Evolutionary conservation across 1,140 invertebrate genomes (phyloP).

Genomic region (Apis laboriosa): DNA sequence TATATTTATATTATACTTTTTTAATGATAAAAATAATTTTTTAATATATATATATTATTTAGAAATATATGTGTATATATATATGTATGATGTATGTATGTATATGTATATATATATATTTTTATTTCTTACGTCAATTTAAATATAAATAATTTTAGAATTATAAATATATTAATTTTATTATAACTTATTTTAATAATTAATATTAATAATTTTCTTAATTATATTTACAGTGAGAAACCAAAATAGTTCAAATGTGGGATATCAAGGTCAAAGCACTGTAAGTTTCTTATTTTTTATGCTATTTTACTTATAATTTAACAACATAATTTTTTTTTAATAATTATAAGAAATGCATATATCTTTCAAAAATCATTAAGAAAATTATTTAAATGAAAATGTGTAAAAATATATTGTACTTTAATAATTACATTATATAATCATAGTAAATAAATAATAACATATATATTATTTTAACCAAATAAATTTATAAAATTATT

Average conservation of each 20-base stretch:
- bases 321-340: background rate
- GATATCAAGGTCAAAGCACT: slow-evolving; percentile 49
- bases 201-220: slow-evolving; percentile 14
- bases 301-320: background rate
- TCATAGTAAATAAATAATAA: background rate
- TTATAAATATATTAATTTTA: background rate
- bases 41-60: background rate
- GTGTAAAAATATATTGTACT: background rate
- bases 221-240: slow-evolving; percentile 47
- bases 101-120: background rate
- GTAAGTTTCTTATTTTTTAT: slow-evolving; percentile 51
- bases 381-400: background rate
- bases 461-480: background rate
- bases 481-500: slow-evolving; percentile 7
- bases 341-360: slow-evolving; percentile 1
- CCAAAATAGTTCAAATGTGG: slow-evolving; percentile 33
- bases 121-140: too few species aligned
- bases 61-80: background rate
- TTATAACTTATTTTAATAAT: background rate
- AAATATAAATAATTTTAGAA: too few species aligned
- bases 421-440: background rate
- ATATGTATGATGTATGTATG: background rate
- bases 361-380: background rate
- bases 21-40: background rate
- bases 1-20: background rate